Conservation (phyloP, 2,888 invertebrate species). For the Anticlea derivata region DNA sequence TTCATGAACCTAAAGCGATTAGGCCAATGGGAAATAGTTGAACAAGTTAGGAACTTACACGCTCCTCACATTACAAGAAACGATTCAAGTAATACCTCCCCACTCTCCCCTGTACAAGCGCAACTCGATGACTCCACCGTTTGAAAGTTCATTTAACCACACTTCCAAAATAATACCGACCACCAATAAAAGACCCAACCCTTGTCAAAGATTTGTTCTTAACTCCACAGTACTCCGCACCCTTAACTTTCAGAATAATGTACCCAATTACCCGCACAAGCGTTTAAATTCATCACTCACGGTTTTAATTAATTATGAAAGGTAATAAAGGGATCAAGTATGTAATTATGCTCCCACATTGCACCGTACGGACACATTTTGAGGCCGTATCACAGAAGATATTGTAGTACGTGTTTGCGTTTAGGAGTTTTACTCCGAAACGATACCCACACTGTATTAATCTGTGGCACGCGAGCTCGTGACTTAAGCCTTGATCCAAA, state of each 20-base stretch:
- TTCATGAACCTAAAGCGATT: slow-evolving; percentile 10
- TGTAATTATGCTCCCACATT: slow-evolving; percentile 59
- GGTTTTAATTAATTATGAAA: slow-evolving; percentile 59
- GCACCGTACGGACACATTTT: slow-evolving; percentile 57
- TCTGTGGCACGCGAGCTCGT: too few species aligned
- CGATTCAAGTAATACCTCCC: too few species aligned
- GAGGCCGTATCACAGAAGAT: slow-evolving; percentile 16
- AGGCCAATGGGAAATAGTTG: neutral
- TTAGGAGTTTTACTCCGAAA: neutral
- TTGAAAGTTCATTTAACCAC: slow-evolving; percentile 24
- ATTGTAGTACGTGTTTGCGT: neutral
- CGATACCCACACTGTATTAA: too few species aligned
- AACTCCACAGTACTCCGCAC: slow-evolving; percentile 21
- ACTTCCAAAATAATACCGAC: slow-evolving; percentile 14
- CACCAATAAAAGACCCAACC: slow-evolving; percentile 26
- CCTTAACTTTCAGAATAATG: slow-evolving; percentile 33
- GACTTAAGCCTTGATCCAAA: too few species aligned
- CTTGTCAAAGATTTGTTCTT: slow-evolving; percentile 31
- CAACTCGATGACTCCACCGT: neutral
- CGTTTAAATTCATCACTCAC: slow-evolving; percentile 41
- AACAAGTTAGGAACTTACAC: too few species aligned
- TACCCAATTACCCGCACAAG: slow-evolving; percentile 37
- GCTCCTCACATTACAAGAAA: slow-evolving; percentile 1
- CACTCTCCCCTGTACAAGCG: neutral
- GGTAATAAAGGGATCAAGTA: slow-evolving; percentile 57